Conservation (phyloP, 2,113 vertebrate species). For the Phrynosoma blainvillii region DNA sequence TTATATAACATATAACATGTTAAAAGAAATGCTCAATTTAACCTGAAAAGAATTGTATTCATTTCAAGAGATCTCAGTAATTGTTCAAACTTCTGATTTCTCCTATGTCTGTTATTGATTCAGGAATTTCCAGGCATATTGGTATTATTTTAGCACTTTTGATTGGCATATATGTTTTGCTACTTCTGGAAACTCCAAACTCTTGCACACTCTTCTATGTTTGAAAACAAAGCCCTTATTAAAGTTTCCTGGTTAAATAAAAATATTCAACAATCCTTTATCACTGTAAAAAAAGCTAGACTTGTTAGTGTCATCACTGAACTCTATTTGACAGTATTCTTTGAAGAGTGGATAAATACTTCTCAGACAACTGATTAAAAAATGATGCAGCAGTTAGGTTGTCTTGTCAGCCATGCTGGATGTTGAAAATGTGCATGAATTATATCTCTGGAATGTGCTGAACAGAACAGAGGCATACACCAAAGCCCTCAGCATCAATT, state of each 20-base stretch:
- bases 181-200: background rate
- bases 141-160: background rate
- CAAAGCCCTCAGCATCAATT: constrained; percentile 69
- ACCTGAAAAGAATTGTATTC: too few relatives aligned
- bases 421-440: constrained; percentile 45
- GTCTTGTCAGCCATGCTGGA: constrained; percentile 55
- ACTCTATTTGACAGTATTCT: constrained; percentile 38
- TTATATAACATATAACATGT: too few relatives aligned
- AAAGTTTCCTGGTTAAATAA: background rate
- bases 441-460: constrained; percentile 50
- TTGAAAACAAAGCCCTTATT: background rate
- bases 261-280: background rate
- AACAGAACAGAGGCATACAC: constrained; percentile 59
- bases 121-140: background rate
- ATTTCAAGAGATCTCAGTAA: background rate
- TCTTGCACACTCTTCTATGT: background rate
- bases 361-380: constrained; percentile 65
- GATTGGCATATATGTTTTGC: background rate
- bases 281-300: background rate
- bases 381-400: constrained; percentile 21
- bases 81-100: background rate
- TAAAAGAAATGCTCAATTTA: too few relatives aligned
- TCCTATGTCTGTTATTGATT: background rate
- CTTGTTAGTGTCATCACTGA: constrained; percentile 37
- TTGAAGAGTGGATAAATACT: constrained; percentile 62